Base-by-base conservation (phyloP, 2,113 vertebrate genomes). In the Aptenodytes forsteri region DNA sequence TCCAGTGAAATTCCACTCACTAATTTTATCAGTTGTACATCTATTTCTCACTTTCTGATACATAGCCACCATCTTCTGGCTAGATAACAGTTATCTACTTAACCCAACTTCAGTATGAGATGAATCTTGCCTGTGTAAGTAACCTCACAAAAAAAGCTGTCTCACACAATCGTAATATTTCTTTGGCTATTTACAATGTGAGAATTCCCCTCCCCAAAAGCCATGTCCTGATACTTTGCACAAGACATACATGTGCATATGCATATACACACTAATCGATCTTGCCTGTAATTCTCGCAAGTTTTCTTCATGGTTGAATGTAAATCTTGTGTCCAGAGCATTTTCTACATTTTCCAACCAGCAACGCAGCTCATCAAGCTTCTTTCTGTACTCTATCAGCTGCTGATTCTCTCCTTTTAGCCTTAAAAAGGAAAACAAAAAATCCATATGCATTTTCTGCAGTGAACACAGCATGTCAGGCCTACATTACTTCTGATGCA, bases 321-420 rank as follows among this genome's bases (percentile, higher is more conserved):
- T 44, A 22, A 98, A 97, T 49, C 98, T 97, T n/a, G 95, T 91
- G 26, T 96, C 96, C 58, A 98, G 93, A 16, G 98, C 96, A 15
- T 94, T 97, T 97, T 99, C 99, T 5, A 97, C 96, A 70, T 98
- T 98, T 83, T 99, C 97, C 82, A 99, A 78, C 99, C 99, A 99
- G 65, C 97, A 94, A 71, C 95, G 87, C 55, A 99, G 94, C 30
- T 98, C 99, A 19, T 98, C 98, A 11, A 98, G 94, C 58, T 98
- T 98, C 87, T 93, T 98, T 80, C 98, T 97, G 79, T 99, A 98
- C 9, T 99, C 99, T 80, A 96, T 90, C 91, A 99, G 72, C 38
- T 98, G 98, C 19, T 98, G 96, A 91, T 98, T 98, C n/a, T 98
- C 98, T 91, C 98, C 98, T 97, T 98, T 97, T 44, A 99, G 85